These are phyloP conservation scores for Ostrea edulis DNA, from an alignment of 1,140 invertebrate species.

Conservation along the genomic window DNA sequence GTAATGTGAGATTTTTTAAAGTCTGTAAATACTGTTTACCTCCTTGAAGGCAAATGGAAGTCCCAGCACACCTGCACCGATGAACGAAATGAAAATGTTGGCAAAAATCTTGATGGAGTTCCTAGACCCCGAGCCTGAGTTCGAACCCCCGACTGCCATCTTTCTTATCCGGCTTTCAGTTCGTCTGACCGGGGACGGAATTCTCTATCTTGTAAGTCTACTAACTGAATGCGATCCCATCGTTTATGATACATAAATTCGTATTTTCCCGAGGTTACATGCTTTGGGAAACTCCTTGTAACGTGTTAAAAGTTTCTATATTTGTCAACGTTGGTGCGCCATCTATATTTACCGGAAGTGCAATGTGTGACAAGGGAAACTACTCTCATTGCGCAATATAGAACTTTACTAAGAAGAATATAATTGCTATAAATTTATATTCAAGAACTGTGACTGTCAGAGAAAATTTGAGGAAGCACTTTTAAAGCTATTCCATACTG, in stretches of 20 bases:
- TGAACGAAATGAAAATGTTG: conserved; percentile 81
- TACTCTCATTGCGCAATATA: neutral
- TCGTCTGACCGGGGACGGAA: too few species aligned
- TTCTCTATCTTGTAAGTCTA: neutral
- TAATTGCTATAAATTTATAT: neutral
- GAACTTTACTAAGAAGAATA: too few species aligned
- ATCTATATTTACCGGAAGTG: conserved; percentile 25
- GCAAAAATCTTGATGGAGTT: conserved; percentile 78
- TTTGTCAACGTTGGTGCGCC: conserved; percentile 8
- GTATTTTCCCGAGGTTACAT: neutral
- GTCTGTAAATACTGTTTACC: conserved; percentile 63
- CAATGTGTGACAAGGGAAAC: neutral
- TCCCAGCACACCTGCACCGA: conserved; percentile 80
- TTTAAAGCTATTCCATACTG: neutral
- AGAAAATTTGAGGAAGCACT: neutral
- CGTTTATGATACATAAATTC: neutral
- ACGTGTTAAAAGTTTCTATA: conserved; percentile 34
- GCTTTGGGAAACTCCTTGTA: conserved; percentile 10
- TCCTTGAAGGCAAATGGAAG: conserved; percentile 81
- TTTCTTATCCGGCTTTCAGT: neutral
- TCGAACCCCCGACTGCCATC: conserved; percentile 59
- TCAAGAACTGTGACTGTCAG: neutral
- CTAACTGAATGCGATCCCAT: neutral
- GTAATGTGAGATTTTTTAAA: too few species aligned
- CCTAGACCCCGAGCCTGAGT: conserved; percentile 61